These are phyloP conservation scores for Drosophila saltans DNA, from an alignment of 1,140 invertebrate species.

Conservation along the genomic window DNA sequence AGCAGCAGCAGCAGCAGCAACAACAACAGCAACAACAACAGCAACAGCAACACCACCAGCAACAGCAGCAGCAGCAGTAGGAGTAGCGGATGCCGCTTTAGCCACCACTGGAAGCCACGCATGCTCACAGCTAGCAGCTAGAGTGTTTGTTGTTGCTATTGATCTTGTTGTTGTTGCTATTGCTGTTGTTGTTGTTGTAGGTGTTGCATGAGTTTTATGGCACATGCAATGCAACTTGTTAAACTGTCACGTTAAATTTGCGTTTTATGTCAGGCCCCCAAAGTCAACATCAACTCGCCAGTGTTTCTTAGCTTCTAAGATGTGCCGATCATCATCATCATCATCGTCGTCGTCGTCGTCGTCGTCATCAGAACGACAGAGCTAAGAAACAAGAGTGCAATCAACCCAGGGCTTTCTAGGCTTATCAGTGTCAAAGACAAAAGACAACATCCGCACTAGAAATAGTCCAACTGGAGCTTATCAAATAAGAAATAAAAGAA, in stretches of 20 bases:
- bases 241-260: constrained; percentile 81
- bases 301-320: constrained; percentile 35
- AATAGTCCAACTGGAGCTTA: constrained; percentile 54
- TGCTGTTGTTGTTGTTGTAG: constrained; percentile 61
- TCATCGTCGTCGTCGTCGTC: neutral
- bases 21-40: constrained; percentile 21
- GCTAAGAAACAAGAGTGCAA: constrained; percentile 56
- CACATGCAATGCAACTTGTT: constrained; percentile 78
- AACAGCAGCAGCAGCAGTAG: constrained; percentile 42
- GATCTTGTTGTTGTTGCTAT: constrained; percentile 25
- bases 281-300: constrained; percentile 22
- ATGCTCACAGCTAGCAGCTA: constrained; percentile 54
- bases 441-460: constrained; percentile 69
- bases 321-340: constrained; percentile 42
- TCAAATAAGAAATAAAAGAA: constrained; percentile 35
- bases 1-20: constrained; percentile 13
- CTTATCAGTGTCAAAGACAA: constrained; percentile 61
- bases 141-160: constrained; percentile 26
- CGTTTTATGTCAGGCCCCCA: constrained; percentile 71
- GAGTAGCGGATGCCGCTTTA: constrained; percentile 29
- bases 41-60: constrained; percentile 40
- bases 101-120: constrained; percentile 65
- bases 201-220: constrained; percentile 81
- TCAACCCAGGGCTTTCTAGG: constrained; percentile 51
- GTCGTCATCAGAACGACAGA: neutral